Conservation (phyloP, 35 echinoderm and acorn worm genomes). For the Lytechinus pictus region DNA sequence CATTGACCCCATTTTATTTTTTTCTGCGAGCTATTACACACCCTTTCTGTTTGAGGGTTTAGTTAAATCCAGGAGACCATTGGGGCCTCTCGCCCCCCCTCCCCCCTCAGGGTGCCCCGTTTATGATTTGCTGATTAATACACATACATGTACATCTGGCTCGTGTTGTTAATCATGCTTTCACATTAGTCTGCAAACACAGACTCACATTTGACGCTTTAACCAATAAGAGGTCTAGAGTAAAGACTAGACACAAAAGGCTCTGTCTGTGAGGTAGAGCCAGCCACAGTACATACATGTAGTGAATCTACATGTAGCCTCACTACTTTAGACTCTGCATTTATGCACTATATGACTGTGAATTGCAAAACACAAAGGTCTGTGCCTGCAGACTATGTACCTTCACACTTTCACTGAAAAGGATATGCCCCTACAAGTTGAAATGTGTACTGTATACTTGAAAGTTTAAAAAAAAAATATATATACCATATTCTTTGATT, state of each 20-base stretch:
- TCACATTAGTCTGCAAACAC: not conserved
- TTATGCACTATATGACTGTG: too few relatives aligned
- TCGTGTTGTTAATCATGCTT: not conserved
- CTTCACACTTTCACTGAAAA: not conserved
- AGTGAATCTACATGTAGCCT: too few relatives aligned
- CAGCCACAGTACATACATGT: too few relatives aligned
- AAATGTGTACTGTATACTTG: not conserved
- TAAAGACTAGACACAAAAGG: too few relatives aligned
- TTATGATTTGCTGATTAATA: not conserved
- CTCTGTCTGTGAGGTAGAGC: too few relatives aligned
- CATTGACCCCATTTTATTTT: not conserved
- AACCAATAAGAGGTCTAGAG: too few relatives aligned
- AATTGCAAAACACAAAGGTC: too few relatives aligned
- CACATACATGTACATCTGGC: not conserved
- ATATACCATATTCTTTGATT: not conserved
- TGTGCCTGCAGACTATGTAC: too few relatives aligned
- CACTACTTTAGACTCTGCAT: too few relatives aligned
- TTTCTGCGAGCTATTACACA: not conserved
- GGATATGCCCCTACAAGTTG: not conserved
- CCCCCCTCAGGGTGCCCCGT: not conserved
- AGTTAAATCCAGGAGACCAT: not conserved
- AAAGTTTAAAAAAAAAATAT: not conserved
- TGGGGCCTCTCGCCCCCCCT: not conserved
- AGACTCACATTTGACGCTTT: too few relatives aligned
- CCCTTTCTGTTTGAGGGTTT: not conserved